phyloP scores from a whole-genome alignment of 1,140 invertebrate genomes.

The Holotrichia oblita region DNA sequence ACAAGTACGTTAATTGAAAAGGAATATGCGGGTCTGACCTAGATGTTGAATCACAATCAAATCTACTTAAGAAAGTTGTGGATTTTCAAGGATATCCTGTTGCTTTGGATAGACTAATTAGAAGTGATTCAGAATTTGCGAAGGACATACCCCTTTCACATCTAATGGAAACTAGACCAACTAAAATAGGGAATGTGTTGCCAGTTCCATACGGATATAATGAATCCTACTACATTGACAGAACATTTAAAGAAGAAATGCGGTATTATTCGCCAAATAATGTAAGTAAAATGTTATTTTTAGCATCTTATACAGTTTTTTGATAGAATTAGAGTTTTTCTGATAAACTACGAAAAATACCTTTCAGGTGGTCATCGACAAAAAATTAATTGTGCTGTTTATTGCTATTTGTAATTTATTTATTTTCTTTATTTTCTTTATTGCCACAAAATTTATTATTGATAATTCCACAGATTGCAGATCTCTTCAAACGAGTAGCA shows the following conservation, averaged over 20 bases:
- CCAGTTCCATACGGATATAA: neutral
- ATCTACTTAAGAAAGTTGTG: neutral
- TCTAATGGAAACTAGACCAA: neutral
- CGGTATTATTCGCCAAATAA: neutral
- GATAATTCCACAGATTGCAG: neutral
- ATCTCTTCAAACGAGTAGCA: neutral
- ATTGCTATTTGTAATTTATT: neutral
- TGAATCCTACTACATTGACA: neutral
- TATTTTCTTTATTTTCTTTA: neutral
- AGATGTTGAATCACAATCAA: neutral
- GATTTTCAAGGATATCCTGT: constrained; percentile 17
- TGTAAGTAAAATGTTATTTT: constrained; percentile 3
- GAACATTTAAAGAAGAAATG: neutral
- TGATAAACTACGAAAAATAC: neutral
- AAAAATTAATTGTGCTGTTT: neutral
- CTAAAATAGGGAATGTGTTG: neutral
- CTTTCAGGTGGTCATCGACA: neutral
- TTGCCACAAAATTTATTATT: neutral
- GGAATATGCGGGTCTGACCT: neutral
- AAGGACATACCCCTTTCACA: neutral
- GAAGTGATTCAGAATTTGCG: neutral
- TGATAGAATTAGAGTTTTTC: neutral
- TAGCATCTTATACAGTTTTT: too few relatives aligned
- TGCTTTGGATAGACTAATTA: neutral
- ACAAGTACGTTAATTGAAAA: neutral